Evolutionary conservation across 2,797 vertebrate species (phyloP), one percentile per base, ranked within the genome.

Genomic region (Myripristis murdjan): DNA sequence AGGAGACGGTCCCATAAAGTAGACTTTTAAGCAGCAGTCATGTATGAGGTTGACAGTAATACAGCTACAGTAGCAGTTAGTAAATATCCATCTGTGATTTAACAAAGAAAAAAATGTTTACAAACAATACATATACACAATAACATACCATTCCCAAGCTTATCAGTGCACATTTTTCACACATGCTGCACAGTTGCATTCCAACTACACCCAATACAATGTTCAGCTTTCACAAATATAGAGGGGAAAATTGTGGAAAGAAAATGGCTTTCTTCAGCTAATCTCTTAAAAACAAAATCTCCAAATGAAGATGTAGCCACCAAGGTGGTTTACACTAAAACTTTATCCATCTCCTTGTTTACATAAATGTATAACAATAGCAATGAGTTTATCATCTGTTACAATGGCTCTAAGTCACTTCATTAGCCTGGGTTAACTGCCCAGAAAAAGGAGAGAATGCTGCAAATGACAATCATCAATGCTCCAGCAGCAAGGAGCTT

Each of bases 171-270:
- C 95, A 95, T 94, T 94, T 83, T 52, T 95, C 92, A 93, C 96
- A 96, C 97, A 98, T 97, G 97, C 97, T 96, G 93, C 94, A 96
- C 91, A 71, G 91, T 81, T 94, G 96, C 96, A 97, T 97, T 97
- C 95, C 95, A 93, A 94, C 93, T 92, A 95, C 83, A 94, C 94
- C 92, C 91, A 87, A 92, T 93, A 95, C 92, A 94, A 92, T 92
- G 94, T 87, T 95, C 91, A 93, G 89, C 92, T 95, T 94, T 81
- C 78, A 86, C 88, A 87, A 83, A 80, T 67, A 67, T n/a, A 76
- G 77, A 75, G 63, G 71, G 65, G 72, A 79, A 82, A 35, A 49
- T 70, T 59, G 24, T 59, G 35, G 79, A 88, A 77, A 87, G 59
- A 87, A 84, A 85, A 85, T 91, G 87, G 86, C 89, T 91, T 88